Percentiles rank a stretch among this genome's conserved stretches.
These are phyloP conservation scores for Crepidodera aurea DNA, from an alignment of 2,888 invertebrate genomes.

Conservation along the genomic window DNA sequence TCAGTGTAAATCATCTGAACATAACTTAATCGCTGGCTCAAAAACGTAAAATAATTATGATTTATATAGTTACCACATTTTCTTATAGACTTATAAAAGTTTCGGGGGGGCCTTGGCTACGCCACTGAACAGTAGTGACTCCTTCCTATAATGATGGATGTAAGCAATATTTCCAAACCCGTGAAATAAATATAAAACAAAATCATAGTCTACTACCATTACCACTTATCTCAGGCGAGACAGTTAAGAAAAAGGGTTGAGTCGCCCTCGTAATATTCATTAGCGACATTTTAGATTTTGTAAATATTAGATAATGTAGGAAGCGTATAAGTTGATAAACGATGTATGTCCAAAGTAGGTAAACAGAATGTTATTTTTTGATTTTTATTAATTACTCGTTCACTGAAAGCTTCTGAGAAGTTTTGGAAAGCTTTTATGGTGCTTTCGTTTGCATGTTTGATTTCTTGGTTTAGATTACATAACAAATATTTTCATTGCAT, in stretches of 20 bases:
- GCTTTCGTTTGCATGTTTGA: neutral
- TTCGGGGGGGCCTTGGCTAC: too few species aligned
- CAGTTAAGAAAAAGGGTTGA: slow-evolving; percentile 56
- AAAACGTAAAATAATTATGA: too few species aligned
- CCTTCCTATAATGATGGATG: too few species aligned
- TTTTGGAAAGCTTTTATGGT: slow-evolving; percentile 19
- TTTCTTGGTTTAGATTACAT: neutral
- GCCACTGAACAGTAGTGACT: too few species aligned
- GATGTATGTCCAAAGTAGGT: slow-evolving; percentile 33
- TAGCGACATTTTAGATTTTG: slow-evolving; percentile 58
- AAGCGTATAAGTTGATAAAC: slow-evolving; percentile 35
- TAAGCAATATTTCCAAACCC: too few species aligned
- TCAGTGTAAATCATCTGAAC: too few species aligned
- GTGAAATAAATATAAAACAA: too few species aligned
- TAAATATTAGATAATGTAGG: slow-evolving; percentile 49
- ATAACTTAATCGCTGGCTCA: too few species aligned
- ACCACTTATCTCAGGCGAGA: slow-evolving; percentile 20
- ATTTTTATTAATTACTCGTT: slow-evolving; percentile 49
- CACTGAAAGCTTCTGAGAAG: slow-evolving; percentile 36
- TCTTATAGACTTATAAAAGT: too few species aligned
- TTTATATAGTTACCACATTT: too few species aligned
- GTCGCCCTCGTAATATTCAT: slow-evolving; percentile 49
- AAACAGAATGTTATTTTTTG: slow-evolving; percentile 38
- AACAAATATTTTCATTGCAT: slow-evolving; percentile 3
- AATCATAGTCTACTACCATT: slow-evolving; percentile 39